Evolutionary conservation across 2,888 invertebrate species (phyloP), one percentile per base, ranked within the genome.

Genomic region (Brenthis hecate): DNA sequence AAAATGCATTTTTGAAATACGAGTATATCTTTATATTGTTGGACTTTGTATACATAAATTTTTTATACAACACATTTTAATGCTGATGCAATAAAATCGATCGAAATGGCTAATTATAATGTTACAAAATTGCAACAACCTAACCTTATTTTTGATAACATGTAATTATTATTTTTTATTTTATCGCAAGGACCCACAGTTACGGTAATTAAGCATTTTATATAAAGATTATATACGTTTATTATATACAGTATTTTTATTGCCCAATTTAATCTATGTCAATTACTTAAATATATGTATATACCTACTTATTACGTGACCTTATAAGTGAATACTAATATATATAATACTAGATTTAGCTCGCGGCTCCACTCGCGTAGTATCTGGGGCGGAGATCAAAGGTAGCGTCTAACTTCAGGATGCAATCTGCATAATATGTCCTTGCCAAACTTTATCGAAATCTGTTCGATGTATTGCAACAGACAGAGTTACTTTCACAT

Each of bases 11-110:
- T 28, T 47, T 48, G 60, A 43, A 48, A 6, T 48, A 54, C 14
- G 13, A 23, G 57, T 16, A 28, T 43, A 60, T 54, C 13, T 19
- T 16, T 56, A 61, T 60, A 13, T 36, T 68, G 43, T 43, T 58
- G 36, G 23, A 61, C 57, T 47, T 60, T 54, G 14, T n/a, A 60
- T 57, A 32, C n/a, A 23, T 47, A 65, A 43, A n/a, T 55, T 56
- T 23, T 62, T 71, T 71, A 65, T 62, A 63, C 63, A 65, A 71
- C 56, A 62, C 61, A 47, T 68, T 63, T 65, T 68, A 53, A 71
- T 68, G 32, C 57, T 69, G 48, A 68, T 56, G 68, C 58, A 72
- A 70, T 62, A 53, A 62, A 28, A 66, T 70, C 51, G 62, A 67
- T 56, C 57, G 68, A 55, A 65, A 61, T 58, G 32, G 28, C 50